phyloP scores from a whole-genome alignment of 2,113 vertebrate genomes.

The Rhinopomastus cyanomelas region DNA sequence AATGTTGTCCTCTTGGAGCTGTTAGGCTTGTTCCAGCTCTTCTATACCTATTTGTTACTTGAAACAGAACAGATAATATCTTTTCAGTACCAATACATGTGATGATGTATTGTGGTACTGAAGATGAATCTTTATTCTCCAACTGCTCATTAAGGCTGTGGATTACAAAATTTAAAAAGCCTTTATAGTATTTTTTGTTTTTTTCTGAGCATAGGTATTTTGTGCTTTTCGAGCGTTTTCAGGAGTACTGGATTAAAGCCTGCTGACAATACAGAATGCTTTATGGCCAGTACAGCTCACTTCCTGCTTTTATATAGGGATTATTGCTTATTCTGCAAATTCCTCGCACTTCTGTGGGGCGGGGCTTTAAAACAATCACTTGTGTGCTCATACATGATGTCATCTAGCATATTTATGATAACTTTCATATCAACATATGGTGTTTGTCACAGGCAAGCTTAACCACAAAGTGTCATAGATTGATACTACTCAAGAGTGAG shows the following conservation, averaged over 20 bases:
- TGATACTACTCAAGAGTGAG: no score
- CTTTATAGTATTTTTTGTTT: neutral
- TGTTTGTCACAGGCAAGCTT: neutral
- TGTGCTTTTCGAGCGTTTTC: neutral
- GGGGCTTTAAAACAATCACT: neutral
- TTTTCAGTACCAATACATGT: neutral
- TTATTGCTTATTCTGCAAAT: neutral
- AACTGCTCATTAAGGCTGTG: neutral
- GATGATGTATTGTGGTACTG: neutral
- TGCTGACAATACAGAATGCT: neutral
- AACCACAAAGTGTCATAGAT: no score
- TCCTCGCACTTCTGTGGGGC: neutral
- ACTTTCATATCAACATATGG: neutral
- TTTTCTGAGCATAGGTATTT: neutral
- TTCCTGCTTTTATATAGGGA: neutral
- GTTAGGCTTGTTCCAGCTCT: no score
- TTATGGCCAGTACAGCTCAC: neutral
- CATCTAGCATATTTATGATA: neutral
- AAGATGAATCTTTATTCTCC: neutral
- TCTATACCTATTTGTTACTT: no score
- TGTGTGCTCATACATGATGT: fast-evolving
- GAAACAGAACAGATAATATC: no score
- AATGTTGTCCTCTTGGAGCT: no score
- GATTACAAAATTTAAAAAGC: neutral
- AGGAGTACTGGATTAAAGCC: neutral